A percentile compares a stretch with the other conserved stretches of the same genome.
phyloP scores from a whole-genome alignment of 92 coral and sea anemone species.

The Parazoanthus darwini region DNA sequence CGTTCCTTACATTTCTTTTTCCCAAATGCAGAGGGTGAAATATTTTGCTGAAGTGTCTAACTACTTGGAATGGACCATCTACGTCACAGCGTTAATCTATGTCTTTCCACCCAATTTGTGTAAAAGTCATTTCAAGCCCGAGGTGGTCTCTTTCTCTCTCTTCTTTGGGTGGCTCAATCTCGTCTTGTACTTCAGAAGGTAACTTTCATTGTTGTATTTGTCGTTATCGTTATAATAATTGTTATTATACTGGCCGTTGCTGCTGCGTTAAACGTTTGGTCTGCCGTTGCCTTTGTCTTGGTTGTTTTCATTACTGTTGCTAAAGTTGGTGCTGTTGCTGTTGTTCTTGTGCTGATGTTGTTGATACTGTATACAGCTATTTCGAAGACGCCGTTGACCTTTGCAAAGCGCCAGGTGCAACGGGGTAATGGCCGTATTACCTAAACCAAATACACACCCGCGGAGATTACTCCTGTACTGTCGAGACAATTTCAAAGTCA shows the following conservation, averaged over 20 bases:
- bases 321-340: not conserved
- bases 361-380: not conserved
- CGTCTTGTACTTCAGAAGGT: slow-evolving; percentile 86
- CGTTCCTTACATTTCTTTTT: not conserved
- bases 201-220: not conserved
- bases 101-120: slow-evolving; percentile 46
- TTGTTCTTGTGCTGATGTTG: not conserved
- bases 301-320: not conserved
- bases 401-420: no score
- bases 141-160: slow-evolving; percentile 62
- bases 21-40: slow-evolving; percentile 56
- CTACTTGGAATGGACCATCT: slow-evolving; percentile 72
- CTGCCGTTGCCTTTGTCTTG: not conserved
- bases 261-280: not conserved
- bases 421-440: no score
- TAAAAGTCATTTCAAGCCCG: slow-evolving; percentile 37
- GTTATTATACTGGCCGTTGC: not conserved
- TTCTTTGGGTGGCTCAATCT: slow-evolving; percentile 90
- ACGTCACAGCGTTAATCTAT: slow-evolving; percentile 67
- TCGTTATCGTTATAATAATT: not conserved
- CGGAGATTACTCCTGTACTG: no score
- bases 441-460: no score
- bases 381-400: no score
- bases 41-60: slow-evolving; percentile 67
- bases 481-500: no score